Evolutionary conservation across 1,140 invertebrate species (phyloP), one percentile per base, ranked within the genome.

Genomic region (Bradysia coprophila): DNA sequence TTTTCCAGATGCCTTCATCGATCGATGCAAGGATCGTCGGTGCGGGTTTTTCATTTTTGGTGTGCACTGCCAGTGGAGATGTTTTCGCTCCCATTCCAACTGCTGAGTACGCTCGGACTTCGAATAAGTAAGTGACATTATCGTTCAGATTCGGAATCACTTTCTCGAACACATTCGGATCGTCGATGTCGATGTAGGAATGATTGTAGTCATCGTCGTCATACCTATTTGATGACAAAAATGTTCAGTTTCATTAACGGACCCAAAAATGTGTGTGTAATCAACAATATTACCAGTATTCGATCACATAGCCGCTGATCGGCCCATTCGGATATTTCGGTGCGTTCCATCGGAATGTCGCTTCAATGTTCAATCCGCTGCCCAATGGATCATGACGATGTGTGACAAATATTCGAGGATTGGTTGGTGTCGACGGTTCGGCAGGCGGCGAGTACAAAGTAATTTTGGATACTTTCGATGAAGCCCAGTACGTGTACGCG

Each of bases 401-500:
- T 18, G 64, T 71, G 0, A 84, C 68, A 52, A 78, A 88, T 6
- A 73, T 66, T 42, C 86, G 62, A 1, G 83, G 70, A 32, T 75
- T 68, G 0, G 63, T 59, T 0, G 87, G 88, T 16, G 71, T 69
- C 3, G 73, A 72, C 3, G 87, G 86, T 9, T 73, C 72, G 36
- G 78, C 74, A 36, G 78, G 68, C 0, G 81, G 82, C 0, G 80
- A 78, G 48, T 65, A 66, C 0, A 80, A 48, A 19, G 60, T 54
- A 0, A 66, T 63, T 3, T 66, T 67, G 0, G 76, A 72, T 20
- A 68, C 65, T 8, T 65, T 57, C 0, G 83, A 77, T 6, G 76
- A 70, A 22, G 80, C 79, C 87, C 88, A 93, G 48, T 79, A 80
- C 0, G 87, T 89, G 47, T 79, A 80, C 0, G 86, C 78, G 40